phyloP scores from a whole-genome alignment of 2,797 vertebrate species.

The Acrocephalus scirpaceus region DNA sequence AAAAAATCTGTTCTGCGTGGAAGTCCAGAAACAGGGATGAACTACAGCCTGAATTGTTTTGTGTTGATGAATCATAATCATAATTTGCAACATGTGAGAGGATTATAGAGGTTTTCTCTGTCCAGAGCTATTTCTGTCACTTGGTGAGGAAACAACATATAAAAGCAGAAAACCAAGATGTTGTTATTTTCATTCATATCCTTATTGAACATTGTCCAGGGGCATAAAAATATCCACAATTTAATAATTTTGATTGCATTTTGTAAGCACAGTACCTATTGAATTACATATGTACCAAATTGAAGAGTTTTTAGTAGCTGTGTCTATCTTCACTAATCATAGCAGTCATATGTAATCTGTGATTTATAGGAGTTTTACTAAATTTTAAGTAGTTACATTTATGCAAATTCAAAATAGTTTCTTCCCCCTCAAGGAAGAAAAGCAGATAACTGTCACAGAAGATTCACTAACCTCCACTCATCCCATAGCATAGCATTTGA shows the following conservation, averaged over 20 bases:
- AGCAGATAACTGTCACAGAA: neutral
- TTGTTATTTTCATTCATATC: neutral
- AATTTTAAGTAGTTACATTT: neutral
- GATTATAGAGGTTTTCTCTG: conserved; percentile 31
- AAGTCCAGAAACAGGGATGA: conserved; percentile 23
- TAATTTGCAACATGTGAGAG: neutral
- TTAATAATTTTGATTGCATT: neutral
- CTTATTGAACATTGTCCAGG: neutral
- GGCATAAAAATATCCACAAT: neutral
- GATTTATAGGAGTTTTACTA: neutral
- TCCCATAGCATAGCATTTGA: neutral
- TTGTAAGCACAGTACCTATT: neutral
- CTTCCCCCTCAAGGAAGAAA: neutral
- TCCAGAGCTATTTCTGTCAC: neutral
- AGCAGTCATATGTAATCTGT: neutral
- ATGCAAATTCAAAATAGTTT: neutral
- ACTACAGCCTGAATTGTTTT: neutral
- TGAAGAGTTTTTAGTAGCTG: neutral
- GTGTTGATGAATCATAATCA: conserved; percentile 2
- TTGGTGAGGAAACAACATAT: neutral
- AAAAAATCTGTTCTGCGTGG: conserved; percentile 1
- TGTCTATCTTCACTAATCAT: neutral
- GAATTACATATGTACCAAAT: neutral
- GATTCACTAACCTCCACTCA: neutral
- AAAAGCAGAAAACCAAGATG: neutral